Evolutionary conservation across 2,797 vertebrate genomes (phyloP).

Genomic region (Spheniscus humboldti): DNA sequence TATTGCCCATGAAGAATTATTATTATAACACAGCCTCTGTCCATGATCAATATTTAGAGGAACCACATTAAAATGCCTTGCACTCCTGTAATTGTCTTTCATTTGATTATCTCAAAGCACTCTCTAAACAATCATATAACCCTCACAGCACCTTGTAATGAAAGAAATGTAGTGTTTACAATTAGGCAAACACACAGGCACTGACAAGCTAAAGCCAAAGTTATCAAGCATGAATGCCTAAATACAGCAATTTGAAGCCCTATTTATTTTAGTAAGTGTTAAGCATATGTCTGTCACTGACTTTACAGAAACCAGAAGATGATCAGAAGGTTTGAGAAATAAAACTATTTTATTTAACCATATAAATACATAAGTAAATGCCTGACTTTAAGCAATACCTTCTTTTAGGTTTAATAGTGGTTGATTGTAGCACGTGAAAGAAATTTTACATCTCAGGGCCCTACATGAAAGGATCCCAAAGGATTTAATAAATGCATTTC

Average conservation of each 20-base stretch:
- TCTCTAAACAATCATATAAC: neutral
- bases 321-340: neutral
- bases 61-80: neutral
- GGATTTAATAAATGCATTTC: neutral
- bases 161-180: neutral
- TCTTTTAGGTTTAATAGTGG: neutral
- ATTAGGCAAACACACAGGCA: neutral
- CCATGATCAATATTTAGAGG: neutral
- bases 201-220: neutral
- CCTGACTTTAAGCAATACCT: neutral
- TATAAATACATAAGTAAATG: neutral
- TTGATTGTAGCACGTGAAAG: neutral
- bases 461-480: neutral
- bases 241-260: neutral
- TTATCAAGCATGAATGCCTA: neutral
- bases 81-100: neutral
- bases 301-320: neutral
- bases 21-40: neutral
- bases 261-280: neutral
- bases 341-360: neutral
- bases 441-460: neutral
- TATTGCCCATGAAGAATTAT: neutral
- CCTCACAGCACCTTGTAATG: neutral
- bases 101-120: neutral
- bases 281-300: neutral